A percentile compares a stretch with the other conserved stretches of the same genome.
These are phyloP conservation scores for Mesembrinibis cayennensis DNA, from an alignment of 2,113 vertebrate genomes.

Conservation along the genomic window DNA sequence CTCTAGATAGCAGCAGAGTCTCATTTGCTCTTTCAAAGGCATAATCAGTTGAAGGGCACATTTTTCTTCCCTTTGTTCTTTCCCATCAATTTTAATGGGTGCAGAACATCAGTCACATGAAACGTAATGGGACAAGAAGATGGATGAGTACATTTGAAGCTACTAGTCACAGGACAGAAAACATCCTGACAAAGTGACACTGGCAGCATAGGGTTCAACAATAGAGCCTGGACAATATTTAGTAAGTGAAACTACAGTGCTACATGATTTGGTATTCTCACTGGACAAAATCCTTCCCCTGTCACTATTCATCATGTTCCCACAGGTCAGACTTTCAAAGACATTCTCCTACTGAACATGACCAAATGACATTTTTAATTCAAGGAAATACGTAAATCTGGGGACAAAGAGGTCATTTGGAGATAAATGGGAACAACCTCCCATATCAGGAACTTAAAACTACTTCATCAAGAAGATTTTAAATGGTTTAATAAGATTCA, in stretches of 20 bases:
- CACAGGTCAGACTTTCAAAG: conserved; percentile 56
- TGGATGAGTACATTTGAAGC: conserved; percentile 87
- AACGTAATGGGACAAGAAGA: conserved; percentile 91
- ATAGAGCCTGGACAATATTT: conserved; percentile 67
- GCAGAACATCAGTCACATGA: conserved; percentile 89
- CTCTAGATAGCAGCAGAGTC: conserved; percentile 74
- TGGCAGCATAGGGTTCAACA: conserved; percentile 63
- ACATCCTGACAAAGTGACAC: conserved; percentile 79
- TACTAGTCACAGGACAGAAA: conserved; percentile 81
- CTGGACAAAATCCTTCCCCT: conserved; percentile 65
- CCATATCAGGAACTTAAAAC: conserved; percentile 30
- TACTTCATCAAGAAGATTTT: neutral
- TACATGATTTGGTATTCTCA: conserved; percentile 59
- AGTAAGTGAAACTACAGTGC: conserved; percentile 59
- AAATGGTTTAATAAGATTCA: neutral
- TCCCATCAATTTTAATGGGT: conserved; percentile 91
- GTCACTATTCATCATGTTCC: conserved; percentile 56
- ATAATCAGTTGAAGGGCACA: conserved; percentile 84
- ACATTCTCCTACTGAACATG: conserved; percentile 48
- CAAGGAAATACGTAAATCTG: conserved; percentile 53
- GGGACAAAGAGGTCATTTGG: conserved; percentile 10
- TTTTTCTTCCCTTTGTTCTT: conserved; percentile 83
- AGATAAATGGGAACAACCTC: conserved; percentile 40
- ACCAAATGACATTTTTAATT: conserved; percentile 56
- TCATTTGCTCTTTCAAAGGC: conserved; percentile 75